Evolutionary conservation across 2,797 vertebrate species (phyloP), one percentile per base, ranked within the genome.

Genomic region (Squalus acanthias): DNA sequence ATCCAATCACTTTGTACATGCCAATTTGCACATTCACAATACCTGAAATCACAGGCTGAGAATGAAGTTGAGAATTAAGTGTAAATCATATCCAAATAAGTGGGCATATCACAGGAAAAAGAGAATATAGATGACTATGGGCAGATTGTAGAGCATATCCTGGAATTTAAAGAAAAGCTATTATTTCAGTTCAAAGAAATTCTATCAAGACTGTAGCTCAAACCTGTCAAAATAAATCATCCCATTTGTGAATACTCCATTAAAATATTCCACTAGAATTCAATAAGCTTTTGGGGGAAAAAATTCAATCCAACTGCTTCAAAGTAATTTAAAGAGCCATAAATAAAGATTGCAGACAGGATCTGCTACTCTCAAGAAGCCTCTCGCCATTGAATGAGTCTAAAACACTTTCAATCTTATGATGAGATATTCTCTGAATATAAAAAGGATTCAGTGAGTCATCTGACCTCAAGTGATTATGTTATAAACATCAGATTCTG

Each of bases 221-320:
- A 74, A 50, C 39, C 12, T 95, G 94, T 95, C 94, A 95, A 69
- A 72, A 95, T 70, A 50, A 95, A 70, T 95, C 65, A 95, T 50
- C 39, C 22, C 22, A 17, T 72, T 72, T 70, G 69, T 72, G 69
- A 72, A 53, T 50, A 74, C 46, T 15, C 50, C 46, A 95, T 95
- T 95, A 95, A 95, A 95, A 72, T 95, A 95, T 95, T 95, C 69
- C 94, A 74, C 94, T 29, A 13, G 39, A 95, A 95, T 95, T 95
- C 94, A 74, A 72, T 72, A 95, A 95, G 9, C 94, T 95, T 95
- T 57, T 67, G 63, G 69, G 65, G 26, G 69, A 57, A 74, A 93
- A 95, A 95, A 53, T 74, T 95, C 94, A 72, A 72, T 95, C 69
- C 46, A 72, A 33, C 70, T 95, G 65, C 94, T 72, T 57, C 94